These are phyloP conservation scores for Gobionotothen gibberifrons DNA, from an alignment of 2,797 vertebrate species.

Conservation along the genomic window DNA sequence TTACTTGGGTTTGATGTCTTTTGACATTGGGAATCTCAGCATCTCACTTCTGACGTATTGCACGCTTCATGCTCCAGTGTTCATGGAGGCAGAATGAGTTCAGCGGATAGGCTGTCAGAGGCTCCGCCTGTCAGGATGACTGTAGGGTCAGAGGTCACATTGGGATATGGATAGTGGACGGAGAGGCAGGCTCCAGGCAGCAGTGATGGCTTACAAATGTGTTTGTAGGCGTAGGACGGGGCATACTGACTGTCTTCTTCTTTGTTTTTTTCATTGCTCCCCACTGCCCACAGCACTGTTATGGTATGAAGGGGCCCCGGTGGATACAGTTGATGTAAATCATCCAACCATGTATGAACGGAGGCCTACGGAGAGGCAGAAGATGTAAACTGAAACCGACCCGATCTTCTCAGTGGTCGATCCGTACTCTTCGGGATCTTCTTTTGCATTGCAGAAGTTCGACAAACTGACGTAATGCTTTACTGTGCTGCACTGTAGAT, in stretches of 20 bases:
- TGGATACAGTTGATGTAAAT: constrained; percentile 60
- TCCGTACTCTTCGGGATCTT: constrained; percentile 32
- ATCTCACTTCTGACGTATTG: constrained; percentile 38
- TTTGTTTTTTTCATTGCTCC: constrained; percentile 39
- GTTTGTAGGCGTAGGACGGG: constrained; percentile 48
- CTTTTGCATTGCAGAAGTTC: constrained; percentile 29
- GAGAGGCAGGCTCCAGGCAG: constrained; percentile 40
- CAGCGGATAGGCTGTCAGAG: constrained; percentile 61
- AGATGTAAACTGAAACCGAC: constrained; percentile 55
- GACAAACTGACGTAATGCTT: constrained; percentile 3
- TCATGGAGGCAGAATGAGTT: constrained; percentile 39
- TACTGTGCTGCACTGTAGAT: neutral
- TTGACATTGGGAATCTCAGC: constrained; percentile 48
- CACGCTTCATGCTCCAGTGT: constrained; percentile 64
- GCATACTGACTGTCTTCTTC: constrained; percentile 22
- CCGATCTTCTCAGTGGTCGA: constrained; percentile 36
- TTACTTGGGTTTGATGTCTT: constrained; percentile 48
- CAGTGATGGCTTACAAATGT: constrained; percentile 24
- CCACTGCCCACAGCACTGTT: constrained; percentile 44
- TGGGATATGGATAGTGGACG: constrained; percentile 42
- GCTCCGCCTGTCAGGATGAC: constrained; percentile 49
- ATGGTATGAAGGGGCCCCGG: constrained; percentile 58
- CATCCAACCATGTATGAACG: constrained; percentile 46
- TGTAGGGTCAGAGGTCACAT: constrained; percentile 63
- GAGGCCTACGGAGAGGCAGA: constrained; percentile 41